Evolutionary conservation across 2,888 invertebrate genomes (phyloP), one percentile per base, ranked within the genome.

Genomic region (Syritta pipiens): DNA sequence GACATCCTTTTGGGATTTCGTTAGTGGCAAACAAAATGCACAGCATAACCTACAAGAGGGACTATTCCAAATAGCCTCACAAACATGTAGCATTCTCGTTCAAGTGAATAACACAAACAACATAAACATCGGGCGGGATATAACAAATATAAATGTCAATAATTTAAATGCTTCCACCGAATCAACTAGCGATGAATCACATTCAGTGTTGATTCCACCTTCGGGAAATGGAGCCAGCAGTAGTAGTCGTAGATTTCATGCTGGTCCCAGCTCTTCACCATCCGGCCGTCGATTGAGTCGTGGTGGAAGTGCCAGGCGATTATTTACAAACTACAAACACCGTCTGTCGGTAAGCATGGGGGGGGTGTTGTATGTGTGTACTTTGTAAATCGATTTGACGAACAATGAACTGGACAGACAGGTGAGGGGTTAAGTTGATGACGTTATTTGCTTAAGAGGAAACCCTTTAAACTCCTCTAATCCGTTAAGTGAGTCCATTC

Each of bases 21-120:
- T 92, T 68, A 62, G 32, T 62, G 53, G 71, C 7, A 62, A 62
- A 37, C 51, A 71, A 19, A 60, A 90, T 63, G 91, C 90, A 83
- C 91, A 91, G 83, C 90, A 92, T 57, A 93, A 93, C 86, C 87
- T 94, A 81, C 93, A 94, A 84, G 94, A 94, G 84, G 94, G 94
- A 4, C 89, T 94, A 26, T 93, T 94, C 85, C 94, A 94, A 90
- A 94, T 94, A 82, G 94, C 94, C 3, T 93, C 94, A 9, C 94
- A 94, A 86, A 94, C 94, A 65, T 94, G 94, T 85, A 94, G 93
- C 86, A 92, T 94, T 82, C 89, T 94, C 76, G 93, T 94, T 65
- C 93, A 94, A 91, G 93, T 94, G 82, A 93, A 93, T 86, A 93
- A 94, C 84, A 93, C 93, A 48, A 93, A 93, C 87, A 93, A 94